Evolutionary conservation across 2,797 vertebrate genomes (phyloP).

Genomic region (Acropternis orthonyx): DNA sequence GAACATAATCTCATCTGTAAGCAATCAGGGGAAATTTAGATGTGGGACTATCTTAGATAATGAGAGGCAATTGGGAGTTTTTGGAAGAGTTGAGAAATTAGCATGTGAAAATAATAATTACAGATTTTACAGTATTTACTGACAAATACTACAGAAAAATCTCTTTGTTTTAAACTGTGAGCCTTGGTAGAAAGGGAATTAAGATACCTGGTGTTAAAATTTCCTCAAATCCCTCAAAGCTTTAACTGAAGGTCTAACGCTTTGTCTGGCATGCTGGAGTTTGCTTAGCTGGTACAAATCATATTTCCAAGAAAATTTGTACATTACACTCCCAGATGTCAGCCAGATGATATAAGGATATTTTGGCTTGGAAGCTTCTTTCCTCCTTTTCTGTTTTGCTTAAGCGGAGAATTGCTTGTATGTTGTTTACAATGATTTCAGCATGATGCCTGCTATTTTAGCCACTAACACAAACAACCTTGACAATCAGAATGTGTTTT

Average conservation of each 20-base stretch:
- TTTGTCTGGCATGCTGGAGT: background rate
- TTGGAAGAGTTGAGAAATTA: conserved; percentile 39
- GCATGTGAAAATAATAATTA: conserved; percentile 70
- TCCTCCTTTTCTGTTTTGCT: conserved; percentile 51
- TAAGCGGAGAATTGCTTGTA: conserved; percentile 45
- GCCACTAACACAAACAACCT: conserved; percentile 73
- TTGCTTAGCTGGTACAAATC: conserved; percentile 46
- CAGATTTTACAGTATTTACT: conserved; percentile 69
- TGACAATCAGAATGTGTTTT: conserved; percentile 70
- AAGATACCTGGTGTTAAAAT: conserved; percentile 65
- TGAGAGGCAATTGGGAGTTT: conserved; percentile 66
- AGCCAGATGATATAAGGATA: conserved; percentile 18
- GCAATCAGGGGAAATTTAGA: conserved; percentile 72
- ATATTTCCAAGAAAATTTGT: conserved; percentile 42
- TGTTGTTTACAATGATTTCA: conserved; percentile 65
- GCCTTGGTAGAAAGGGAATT: conserved; percentile 49
- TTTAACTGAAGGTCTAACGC: conserved; percentile 40
- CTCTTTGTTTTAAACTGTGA: conserved; percentile 36
- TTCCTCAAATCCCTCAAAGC: conserved; percentile 32
- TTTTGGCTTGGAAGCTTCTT: conserved; percentile 52
- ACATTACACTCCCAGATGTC: conserved; percentile 31
- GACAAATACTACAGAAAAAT: conserved; percentile 1
- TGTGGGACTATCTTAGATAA: conserved; percentile 61
- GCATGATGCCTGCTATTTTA: conserved; percentile 62
- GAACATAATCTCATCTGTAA: conserved; percentile 64